Percentiles rank a stretch among this genome's conserved stretches.
phyloP scores from a whole-genome alignment of 2,888 invertebrate species.

The Lasiommata megera region DNA sequence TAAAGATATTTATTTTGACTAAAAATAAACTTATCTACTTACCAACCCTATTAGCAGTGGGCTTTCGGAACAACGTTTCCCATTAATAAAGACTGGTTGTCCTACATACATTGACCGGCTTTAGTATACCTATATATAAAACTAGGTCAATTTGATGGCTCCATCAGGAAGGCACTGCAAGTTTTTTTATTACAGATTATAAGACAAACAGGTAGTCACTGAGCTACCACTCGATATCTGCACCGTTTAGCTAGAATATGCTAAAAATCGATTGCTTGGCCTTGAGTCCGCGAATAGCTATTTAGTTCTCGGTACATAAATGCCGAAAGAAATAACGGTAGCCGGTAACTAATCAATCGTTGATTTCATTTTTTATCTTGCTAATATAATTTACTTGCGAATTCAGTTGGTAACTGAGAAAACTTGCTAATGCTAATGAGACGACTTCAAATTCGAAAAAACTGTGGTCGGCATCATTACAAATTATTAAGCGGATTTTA shows the following conservation, averaged over 20 bases:
- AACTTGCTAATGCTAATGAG: too few species aligned
- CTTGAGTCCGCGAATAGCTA: background rate
- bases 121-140: slow-evolving; percentile 38
- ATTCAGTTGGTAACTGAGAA: too few species aligned
- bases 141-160: slow-evolving; percentile 21
- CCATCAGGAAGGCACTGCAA: slow-evolving; percentile 25
- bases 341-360: too few species aligned
- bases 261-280: background rate
- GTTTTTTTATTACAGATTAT: background rate
- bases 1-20: too few species aligned
- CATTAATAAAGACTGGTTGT: slow-evolving; percentile 64
- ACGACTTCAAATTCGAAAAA: too few species aligned
- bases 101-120: slow-evolving; percentile 64
- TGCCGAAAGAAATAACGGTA: too few species aligned
- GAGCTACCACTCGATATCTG: background rate
- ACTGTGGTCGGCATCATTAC: too few species aligned
- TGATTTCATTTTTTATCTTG: too few species aligned
- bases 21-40: background rate
- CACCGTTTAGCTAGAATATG: background rate
- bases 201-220: too few species aligned
- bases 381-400: too few species aligned
- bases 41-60: slow-evolving; percentile 28
- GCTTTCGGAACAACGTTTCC: slow-evolving; percentile 36
- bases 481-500: too few species aligned
- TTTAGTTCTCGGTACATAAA: too few species aligned